These are phyloP conservation scores for Muscicapa striata DNA, from an alignment of 2,797 vertebrate genomes.

Conservation along the genomic window DNA sequence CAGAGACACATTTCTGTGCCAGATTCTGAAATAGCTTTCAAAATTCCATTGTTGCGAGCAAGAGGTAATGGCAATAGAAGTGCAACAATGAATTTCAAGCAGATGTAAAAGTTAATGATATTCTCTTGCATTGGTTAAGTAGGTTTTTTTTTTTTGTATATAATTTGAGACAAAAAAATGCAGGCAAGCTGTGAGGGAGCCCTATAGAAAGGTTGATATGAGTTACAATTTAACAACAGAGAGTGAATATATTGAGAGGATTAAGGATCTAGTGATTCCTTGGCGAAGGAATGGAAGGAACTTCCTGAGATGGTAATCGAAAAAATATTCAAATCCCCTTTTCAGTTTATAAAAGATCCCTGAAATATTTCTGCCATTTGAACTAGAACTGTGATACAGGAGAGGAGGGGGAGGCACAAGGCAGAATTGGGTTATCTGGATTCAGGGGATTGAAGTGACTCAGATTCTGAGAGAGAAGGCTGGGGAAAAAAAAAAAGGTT, in stretches of 20 bases:
- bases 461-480: constrained; percentile 27
- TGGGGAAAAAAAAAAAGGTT: background rate
- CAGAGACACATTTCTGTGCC: constrained; percentile 1
- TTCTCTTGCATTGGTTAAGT: background rate
- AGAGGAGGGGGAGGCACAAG: constrained; percentile 33
- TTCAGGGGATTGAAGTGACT: constrained; percentile 6
- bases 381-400: background rate
- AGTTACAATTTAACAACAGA: background rate
- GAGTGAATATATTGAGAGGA: background rate
- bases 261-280: constrained; percentile 4
- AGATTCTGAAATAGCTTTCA: constrained; percentile 40
- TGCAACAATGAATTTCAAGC: constrained; percentile 42
- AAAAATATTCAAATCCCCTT: constrained; percentile 35
- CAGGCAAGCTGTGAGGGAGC: background rate
- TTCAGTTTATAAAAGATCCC: background rate
- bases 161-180: background rate
- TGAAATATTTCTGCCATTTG: constrained; percentile 29
- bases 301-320: constrained; percentile 5
- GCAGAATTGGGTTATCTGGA: constrained; percentile 51
- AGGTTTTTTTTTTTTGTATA: background rate
- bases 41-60: constrained; percentile 45
- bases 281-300: constrained; percentile 28
- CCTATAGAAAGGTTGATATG: background rate
- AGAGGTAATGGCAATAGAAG: constrained; percentile 43
- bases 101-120: background rate